Conservation (phyloP, 1,140 invertebrate genomes). For the Apis laboriosa region DNA sequence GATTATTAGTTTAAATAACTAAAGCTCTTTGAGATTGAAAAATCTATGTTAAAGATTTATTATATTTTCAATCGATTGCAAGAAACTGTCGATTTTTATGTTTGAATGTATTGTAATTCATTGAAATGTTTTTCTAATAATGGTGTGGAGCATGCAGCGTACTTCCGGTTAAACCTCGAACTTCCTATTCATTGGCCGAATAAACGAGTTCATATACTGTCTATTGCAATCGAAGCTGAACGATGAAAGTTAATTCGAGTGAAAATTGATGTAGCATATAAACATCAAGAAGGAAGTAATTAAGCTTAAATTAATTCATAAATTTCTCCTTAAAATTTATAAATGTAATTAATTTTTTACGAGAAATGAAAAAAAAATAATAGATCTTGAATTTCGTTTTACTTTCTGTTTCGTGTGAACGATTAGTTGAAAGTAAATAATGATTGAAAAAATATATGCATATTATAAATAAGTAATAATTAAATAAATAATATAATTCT, state of each 20-base stretch:
- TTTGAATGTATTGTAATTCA: constrained; percentile 2
- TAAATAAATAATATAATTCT: not conserved
- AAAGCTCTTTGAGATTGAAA: not conserved
- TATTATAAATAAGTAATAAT: too few species aligned
- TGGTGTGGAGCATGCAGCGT: constrained; percentile 36
- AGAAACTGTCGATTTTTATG: not conserved
- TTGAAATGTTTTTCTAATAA: not conserved
- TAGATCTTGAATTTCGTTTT: not conserved
- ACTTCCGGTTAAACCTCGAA: constrained; percentile 31
- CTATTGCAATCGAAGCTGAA: not conserved
- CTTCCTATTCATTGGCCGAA: constrained; percentile 29
- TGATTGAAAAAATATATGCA: not conserved
- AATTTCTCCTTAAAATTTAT: not conserved
- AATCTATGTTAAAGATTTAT: not conserved
- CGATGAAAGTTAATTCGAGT: constrained; percentile 21
- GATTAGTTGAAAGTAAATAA: not conserved
- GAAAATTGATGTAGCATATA: not conserved
- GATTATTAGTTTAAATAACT: too few species aligned
- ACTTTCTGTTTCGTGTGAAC: constrained; percentile 1
- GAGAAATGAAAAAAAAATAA: not conserved
- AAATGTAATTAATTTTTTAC: not conserved
- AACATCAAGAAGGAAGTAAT: not conserved
- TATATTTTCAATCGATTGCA: not conserved
- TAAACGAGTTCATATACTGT: constrained; percentile 12
- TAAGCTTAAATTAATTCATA: not conserved